Base-by-base conservation (phyloP, 1,140 invertebrate genomes). In the Ceratina japonica region DNA sequence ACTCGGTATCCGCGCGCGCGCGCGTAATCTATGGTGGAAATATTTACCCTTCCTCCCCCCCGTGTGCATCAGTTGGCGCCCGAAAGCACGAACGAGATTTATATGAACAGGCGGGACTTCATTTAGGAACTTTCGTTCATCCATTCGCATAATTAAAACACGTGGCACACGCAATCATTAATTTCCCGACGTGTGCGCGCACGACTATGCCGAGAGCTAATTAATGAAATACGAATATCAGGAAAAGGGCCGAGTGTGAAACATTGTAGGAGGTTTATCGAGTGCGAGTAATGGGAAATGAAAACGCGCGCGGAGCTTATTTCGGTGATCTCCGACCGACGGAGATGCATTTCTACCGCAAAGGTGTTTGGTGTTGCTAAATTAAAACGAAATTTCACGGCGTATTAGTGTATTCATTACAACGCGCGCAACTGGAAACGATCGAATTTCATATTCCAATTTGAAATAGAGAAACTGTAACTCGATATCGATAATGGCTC, bases 401-500 rank as follows among this genome's bases (percentile, higher is more conserved):
- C n/a, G n/a, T n/a, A n/a, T n/a, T n/a, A n/a, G n/a, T 56, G 59
- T 13, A 13, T 49, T 71, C 59, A 20, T 56, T 63, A 44, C n/a
- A n/a, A n/a, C n/a, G 72, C 71, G 69, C n/a, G 54, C 31, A 49
- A 1, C 13, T 13, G 59, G 69, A 72, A 72, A 72, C 56, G 52
- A 72, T 65, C 37, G 71, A 79, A 58, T 79, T 51, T 59, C 69
- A n/a, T 22, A 37, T 37, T 56, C 37, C 51, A 74, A 74, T 79
- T 52, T 31, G 27, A 31, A 31, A 31, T 31, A 31, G 15, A 3
- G 71, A 31, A 31, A 27, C 70, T 37, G 24, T 66, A 74, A 79
- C 73, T 79, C 77, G 52, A 74, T 78, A 54, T 27, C 51, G 54
- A 63, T 74, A 74, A 79, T 52, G 70, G 62, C 37, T 18, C 20